Percentiles rank a stretch among this genome's conserved stretches.
These are phyloP conservation scores for Dicaeum eximium DNA, from an alignment of 2,113 vertebrate genomes.

Conservation along the genomic window DNA sequence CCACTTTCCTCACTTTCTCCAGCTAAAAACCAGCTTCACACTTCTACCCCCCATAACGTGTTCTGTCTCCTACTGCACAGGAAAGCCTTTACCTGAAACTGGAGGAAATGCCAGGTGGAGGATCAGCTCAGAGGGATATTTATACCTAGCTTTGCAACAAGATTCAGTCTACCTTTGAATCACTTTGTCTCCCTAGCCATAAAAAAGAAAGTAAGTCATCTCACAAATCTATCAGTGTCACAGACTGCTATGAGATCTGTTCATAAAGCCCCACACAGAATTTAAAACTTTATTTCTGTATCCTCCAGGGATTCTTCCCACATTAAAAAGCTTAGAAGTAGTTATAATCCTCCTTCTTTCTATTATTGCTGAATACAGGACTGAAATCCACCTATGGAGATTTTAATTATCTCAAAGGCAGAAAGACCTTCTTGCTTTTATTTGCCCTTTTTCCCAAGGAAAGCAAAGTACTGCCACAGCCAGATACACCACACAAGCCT, in stretches of 20 bases:
- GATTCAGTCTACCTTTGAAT: neutral
- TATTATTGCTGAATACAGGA: neutral
- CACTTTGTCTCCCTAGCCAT: neutral
- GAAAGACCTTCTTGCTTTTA: neutral
- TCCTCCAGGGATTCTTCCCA: neutral
- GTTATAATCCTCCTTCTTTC: neutral
- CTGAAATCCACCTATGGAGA: neutral
- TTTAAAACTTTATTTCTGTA: constrained; percentile 18
- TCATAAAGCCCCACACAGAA: neutral
- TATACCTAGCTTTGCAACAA: neutral
- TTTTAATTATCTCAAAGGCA: neutral
- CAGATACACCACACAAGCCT: neutral
- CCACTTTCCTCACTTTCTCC: neutral
- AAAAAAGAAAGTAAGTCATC: neutral
- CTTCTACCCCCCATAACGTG: neutral
- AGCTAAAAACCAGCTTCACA: neutral
- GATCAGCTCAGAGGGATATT: neutral
- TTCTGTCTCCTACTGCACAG: neutral
- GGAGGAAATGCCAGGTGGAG: neutral
- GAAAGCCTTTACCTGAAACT: neutral
- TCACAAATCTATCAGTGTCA: neutral
- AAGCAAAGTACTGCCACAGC: neutral
- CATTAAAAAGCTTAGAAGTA: constrained; percentile 3
- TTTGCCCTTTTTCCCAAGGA: neutral
- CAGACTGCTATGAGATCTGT: neutral